A percentile compares a stretch with the other conserved stretches of the same genome.
Conservation (phyloP, 2,797 vertebrate genomes). For the Pseudopleuronectes americanus region DNA sequence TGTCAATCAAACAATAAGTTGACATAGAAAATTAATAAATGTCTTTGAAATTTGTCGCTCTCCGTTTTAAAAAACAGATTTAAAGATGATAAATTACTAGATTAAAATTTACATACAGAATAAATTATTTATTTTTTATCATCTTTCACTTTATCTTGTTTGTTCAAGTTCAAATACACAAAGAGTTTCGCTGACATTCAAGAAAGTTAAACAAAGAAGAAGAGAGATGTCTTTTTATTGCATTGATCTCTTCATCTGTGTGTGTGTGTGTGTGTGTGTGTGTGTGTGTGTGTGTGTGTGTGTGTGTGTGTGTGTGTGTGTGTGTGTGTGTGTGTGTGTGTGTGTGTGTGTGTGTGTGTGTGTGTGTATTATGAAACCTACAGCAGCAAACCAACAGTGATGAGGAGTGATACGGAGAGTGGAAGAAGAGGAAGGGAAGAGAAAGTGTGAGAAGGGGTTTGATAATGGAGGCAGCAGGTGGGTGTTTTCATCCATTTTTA, state of each 20-base stretch:
- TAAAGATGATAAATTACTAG: too few relatives aligned
- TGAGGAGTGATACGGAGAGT: background rate
- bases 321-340: background rate
- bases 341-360: background rate
- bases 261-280: background rate
- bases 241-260: background rate
- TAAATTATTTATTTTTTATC: too few relatives aligned
- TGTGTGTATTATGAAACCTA: constrained; percentile 9
- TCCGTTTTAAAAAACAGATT: too few relatives aligned
- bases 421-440: background rate
- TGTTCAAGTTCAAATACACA: too few relatives aligned
- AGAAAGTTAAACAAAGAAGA: constrained; percentile 13
- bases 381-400: constrained; percentile 15
- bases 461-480: constrained; percentile 60
- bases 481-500: constrained; percentile 38
- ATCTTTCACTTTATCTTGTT: too few relatives aligned
- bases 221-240: constrained; percentile 26
- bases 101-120: too few relatives aligned
- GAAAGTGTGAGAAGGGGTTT: constrained; percentile 49
- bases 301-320: background rate
- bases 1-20: too few relatives aligned
- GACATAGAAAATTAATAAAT: too few relatives aligned
- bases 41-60: too few relatives aligned
- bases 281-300: background rate
- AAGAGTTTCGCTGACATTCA: background rate